phyloP scores from a whole-genome alignment of 1,140 invertebrate genomes.

The Listronotus bonariensis region DNA sequence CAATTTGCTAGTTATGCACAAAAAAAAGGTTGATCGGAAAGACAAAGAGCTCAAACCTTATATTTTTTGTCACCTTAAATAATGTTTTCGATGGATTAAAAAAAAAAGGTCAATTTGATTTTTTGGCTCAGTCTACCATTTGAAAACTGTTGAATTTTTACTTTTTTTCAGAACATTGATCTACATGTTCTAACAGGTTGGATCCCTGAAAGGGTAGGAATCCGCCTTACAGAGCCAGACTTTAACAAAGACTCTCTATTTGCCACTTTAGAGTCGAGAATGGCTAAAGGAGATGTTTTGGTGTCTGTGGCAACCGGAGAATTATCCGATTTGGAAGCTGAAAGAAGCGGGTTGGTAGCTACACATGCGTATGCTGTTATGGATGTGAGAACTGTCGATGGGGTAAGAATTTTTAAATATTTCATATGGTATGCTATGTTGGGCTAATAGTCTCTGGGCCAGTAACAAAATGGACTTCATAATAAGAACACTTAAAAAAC shows the following conservation, averaged over 20 bases:
- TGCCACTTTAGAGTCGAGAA: constrained; percentile 72
- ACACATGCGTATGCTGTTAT: constrained; percentile 95
- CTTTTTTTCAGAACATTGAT: constrained; percentile 86
- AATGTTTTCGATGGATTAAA: too few relatives aligned
- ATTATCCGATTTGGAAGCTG: constrained; percentile 76
- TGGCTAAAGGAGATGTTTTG: constrained; percentile 83
- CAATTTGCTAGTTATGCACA: too few relatives aligned
- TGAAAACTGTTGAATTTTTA: too few relatives aligned
- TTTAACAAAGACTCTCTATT: constrained; percentile 85
- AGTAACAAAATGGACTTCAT: too few relatives aligned
- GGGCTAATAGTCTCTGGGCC: too few relatives aligned
- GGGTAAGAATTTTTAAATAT: constrained; percentile 26
- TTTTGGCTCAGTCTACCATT: too few relatives aligned
- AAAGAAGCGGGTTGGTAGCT: constrained; percentile 88
- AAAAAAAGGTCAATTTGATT: too few relatives aligned
- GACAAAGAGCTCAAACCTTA: too few relatives aligned
- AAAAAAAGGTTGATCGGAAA: too few relatives aligned
- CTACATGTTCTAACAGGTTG: constrained; percentile 95
- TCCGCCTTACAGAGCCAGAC: constrained; percentile 67
- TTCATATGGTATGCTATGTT: too few relatives aligned
- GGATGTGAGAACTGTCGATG: constrained; percentile 76
- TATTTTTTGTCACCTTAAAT: too few relatives aligned
- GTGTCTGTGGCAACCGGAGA: constrained; percentile 90
- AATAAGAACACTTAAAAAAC: too few relatives aligned
- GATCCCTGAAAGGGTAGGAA: constrained; percentile 91